Percentiles rank a stretch among this genome's conserved stretches.
Conservation (phyloP, 2,888 invertebrate species). For the Bibio marci region DNA sequence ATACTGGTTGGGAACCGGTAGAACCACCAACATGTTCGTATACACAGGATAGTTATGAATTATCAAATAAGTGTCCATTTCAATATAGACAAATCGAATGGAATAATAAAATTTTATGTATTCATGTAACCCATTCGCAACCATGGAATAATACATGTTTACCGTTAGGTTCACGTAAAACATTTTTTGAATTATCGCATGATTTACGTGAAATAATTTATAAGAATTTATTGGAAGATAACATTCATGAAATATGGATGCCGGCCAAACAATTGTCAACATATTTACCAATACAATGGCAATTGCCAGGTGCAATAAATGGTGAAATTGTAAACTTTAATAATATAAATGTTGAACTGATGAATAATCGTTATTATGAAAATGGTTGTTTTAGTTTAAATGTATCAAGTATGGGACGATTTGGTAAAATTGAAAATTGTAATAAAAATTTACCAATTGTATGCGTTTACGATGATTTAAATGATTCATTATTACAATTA, state of each 20-base stretch:
- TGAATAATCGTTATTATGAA: constrained; percentile 11
- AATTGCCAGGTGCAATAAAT: constrained; percentile 30
- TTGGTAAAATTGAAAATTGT: constrained; percentile 14
- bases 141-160: constrained; percentile 14
- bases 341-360: constrained; percentile 8
- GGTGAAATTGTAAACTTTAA: constrained; percentile 15
- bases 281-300: constrained; percentile 31
- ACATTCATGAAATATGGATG: constrained; percentile 29
- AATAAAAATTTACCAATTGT: constrained; percentile 13
- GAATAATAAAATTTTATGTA: constrained; percentile 15
- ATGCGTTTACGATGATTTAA: constrained; percentile 15
- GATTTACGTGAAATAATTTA: constrained; percentile 16
- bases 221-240: constrained; percentile 15
- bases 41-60: background rate
- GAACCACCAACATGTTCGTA: constrained; percentile 13
- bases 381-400: constrained; percentile 18
- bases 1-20: constrained; percentile 18
- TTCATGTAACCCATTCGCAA: constrained; percentile 18
- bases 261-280: constrained; percentile 30
- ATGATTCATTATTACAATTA: constrained; percentile 12
- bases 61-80: constrained; percentile 12
- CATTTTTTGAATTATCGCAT: constrained; percentile 12
- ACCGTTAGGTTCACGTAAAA: constrained; percentile 16
- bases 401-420: background rate
- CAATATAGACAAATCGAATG: constrained; percentile 6